Percentiles rank a stretch among this genome's conserved stretches.
Evolutionary conservation across 2,888 invertebrate genomes (phyloP).

Genomic region (Hypsopygia costalis): DNA sequence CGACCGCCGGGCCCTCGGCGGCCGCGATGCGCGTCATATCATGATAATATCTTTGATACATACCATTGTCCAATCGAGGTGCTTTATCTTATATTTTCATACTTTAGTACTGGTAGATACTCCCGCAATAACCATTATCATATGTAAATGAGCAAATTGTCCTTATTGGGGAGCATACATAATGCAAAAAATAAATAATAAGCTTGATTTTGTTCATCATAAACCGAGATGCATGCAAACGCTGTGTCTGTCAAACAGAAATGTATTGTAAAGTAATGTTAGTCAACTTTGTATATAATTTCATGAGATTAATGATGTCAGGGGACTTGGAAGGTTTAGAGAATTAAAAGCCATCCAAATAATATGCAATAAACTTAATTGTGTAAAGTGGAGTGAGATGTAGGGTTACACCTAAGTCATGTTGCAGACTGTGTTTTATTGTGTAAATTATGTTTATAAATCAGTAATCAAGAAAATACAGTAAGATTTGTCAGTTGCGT

Average conservation of each 20-base stretch:
- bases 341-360: conserved; percentile 73
- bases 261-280: conserved; percentile 74
- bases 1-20: conserved; percentile 52
- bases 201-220: conserved; percentile 53
- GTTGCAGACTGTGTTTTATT: conserved; percentile 75
- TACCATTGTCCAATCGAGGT: conserved; percentile 81
- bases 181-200: conserved; percentile 47
- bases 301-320: conserved; percentile 73
- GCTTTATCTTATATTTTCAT: conserved; percentile 82
- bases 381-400: conserved; percentile 72
- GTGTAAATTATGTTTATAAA: conserved; percentile 80
- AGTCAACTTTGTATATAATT: conserved; percentile 79
- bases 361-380: conserved; percentile 73
- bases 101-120: conserved; percentile 81
- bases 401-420: conserved; percentile 73
- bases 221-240: conserved; percentile 37
- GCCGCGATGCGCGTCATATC: conserved; percentile 74
- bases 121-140: conserved; percentile 72
- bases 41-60: conserved; percentile 80
- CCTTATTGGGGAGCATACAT: conserved; percentile 45
- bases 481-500: conserved; percentile 81
- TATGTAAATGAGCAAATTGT: conserved; percentile 50
- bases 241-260: conserved; percentile 44
- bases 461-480: conserved; percentile 75
- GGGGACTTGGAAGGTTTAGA: conserved; percentile 67